Conservation (phyloP, 2,797 vertebrate genomes). For the Steatocranus sp. region DNA sequence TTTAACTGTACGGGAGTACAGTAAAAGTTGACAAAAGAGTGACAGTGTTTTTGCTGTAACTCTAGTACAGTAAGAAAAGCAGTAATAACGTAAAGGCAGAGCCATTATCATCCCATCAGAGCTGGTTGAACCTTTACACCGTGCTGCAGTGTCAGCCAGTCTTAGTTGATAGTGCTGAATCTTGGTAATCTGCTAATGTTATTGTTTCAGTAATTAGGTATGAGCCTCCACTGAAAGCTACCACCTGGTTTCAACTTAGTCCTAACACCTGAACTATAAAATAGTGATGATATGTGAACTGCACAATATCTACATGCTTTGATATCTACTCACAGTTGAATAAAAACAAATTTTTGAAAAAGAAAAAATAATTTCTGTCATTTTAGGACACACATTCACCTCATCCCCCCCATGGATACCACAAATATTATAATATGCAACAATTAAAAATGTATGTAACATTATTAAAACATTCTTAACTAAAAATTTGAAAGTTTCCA, state of each 20-base stretch:
- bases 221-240: not conserved
- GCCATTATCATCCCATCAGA: not conserved
- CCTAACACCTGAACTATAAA: not conserved
- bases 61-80: not conserved
- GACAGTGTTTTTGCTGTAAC: not conserved
- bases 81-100: not conserved
- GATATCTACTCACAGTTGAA: not conserved
- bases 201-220: not conserved
- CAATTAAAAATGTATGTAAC: not conserved
- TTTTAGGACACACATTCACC: not conserved
- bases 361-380: accelerated
- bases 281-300: not conserved
- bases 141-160: not conserved
- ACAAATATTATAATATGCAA: not conserved
- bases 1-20: not conserved
- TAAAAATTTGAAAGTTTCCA: not conserved
- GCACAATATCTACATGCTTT: not conserved
- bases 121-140: not conserved
- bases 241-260: not conserved
- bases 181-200: not conserved
- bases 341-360: not conserved
- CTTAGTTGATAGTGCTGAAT: not conserved
- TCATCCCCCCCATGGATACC: not conserved
- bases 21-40: not conserved
- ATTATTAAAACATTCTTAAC: not conserved